A percentile compares a stretch with the other conserved stretches of the same genome.
phyloP scores from a whole-genome alignment of 1,140 invertebrate species.

The Drosophila persimilis region DNA sequence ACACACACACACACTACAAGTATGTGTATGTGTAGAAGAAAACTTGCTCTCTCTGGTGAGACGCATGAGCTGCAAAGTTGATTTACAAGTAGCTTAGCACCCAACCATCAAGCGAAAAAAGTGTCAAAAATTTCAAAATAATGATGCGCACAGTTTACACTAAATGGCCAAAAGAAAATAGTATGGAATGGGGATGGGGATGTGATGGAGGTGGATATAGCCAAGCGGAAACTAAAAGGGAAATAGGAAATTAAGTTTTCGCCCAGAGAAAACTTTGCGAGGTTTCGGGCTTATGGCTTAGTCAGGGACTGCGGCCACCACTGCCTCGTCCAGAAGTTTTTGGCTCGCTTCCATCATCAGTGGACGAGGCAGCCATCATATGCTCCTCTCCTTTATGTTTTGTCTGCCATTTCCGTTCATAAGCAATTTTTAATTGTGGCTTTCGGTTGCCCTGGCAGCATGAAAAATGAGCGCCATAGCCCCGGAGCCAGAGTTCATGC shows the following conservation, averaged over 20 bases:
- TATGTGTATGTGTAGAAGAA: not conserved
- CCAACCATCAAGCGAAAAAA: constrained; percentile 57
- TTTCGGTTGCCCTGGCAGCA: constrained; percentile 56
- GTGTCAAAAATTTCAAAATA: constrained; percentile 80
- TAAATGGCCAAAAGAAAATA: constrained; percentile 50
- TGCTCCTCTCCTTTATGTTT: constrained; percentile 21
- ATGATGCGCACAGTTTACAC: constrained; percentile 76
- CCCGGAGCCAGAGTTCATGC: constrained; percentile 64
- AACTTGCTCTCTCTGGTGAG: constrained; percentile 21
- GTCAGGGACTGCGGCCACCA: not conserved
- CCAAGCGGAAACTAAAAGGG: constrained; percentile 43
- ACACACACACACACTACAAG: constrained; percentile 14
- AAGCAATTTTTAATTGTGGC: constrained; percentile 80
- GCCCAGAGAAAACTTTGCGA: constrained; percentile 51
- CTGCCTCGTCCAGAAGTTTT: constrained; percentile 1
- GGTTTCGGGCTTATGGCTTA: constrained; percentile 41
- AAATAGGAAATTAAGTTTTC: constrained; percentile 75
- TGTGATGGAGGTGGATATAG: not conserved
- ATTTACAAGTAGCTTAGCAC: constrained; percentile 80
- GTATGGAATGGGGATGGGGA: no score
- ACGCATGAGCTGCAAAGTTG: constrained; percentile 61
- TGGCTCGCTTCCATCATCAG: constrained; percentile 32
- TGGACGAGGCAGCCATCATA: not conserved
- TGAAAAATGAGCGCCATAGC: constrained; percentile 69
- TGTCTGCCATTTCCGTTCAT: constrained; percentile 70